Conservation (phyloP, 2,888 invertebrate species). For the Megaustenia siamemsis region DNA sequence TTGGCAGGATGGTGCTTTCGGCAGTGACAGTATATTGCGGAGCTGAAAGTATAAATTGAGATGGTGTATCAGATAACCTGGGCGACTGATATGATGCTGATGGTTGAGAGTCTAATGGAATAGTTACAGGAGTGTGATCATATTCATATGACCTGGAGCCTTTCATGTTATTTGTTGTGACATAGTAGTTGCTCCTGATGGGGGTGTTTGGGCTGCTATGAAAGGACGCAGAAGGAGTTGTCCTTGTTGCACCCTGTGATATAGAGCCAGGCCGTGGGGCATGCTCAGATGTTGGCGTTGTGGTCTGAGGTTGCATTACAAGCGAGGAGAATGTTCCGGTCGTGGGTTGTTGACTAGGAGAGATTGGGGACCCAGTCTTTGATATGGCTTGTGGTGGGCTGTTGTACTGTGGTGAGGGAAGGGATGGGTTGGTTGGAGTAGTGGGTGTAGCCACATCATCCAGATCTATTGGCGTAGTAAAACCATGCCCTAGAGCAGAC, state of each 20-base stretch:
- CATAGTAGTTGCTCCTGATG: not conserved
- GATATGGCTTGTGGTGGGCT: conserved; percentile 37
- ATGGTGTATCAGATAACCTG: not conserved
- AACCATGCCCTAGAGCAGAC: conserved; percentile 52
- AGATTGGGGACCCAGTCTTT: conserved; percentile 26
- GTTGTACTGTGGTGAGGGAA: conserved; percentile 6
- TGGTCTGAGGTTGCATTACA: conserved; percentile 39
- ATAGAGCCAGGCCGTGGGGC: conserved; percentile 8
- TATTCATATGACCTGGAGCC: conserved; percentile 28
- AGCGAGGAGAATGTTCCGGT: conserved; percentile 32
- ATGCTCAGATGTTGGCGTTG: conserved; percentile 14
- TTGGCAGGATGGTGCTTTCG: not conserved
- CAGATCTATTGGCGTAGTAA: conserved; percentile 54
- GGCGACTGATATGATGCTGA: conserved; percentile 6
- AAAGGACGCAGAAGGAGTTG: not conserved
- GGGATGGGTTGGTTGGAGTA: conserved; percentile 49
- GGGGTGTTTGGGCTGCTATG: conserved; percentile 19
- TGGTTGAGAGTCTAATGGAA: not conserved
- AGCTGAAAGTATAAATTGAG: not conserved
- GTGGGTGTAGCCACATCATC: conserved; percentile 52
- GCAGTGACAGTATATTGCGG: conserved; percentile 51
- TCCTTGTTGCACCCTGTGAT: not conserved
- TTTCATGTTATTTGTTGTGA: not conserved
- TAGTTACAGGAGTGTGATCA: not conserved
- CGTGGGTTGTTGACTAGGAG: not conserved